Conservation (phyloP, 1,140 invertebrate species). For the Holcopasites calliopsidis region DNA sequence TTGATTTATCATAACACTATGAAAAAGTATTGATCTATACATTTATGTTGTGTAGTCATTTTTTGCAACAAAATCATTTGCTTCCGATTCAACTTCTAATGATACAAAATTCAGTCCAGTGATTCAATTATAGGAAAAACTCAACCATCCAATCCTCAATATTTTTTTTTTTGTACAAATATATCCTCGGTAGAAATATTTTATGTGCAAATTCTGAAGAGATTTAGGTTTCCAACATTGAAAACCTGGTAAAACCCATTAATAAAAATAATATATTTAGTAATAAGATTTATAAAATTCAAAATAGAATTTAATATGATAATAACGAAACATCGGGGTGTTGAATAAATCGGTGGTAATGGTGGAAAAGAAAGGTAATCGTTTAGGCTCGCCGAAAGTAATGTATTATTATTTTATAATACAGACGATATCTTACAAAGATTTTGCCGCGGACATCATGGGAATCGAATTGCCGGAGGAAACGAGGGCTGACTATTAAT, state of each 20-base stretch:
- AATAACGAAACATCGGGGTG: neutral
- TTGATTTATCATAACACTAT: no score
- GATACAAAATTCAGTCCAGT: neutral
- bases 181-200: no score
- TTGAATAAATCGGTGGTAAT: neutral
- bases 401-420: slow-evolving; percentile 74
- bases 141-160: no score
- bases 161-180: no score
- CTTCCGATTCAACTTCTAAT: no score
- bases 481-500: slow-evolving; percentile 55
- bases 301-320: neutral
- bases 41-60: no score
- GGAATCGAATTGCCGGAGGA: slow-evolving; percentile 66
- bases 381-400: slow-evolving; percentile 70
- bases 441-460: slow-evolving; percentile 68
- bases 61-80: no score
- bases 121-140: no score
- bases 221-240: neutral
- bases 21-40: no score
- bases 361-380: slow-evolving; percentile 30
- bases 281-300: no score
- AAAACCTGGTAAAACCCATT: no score
- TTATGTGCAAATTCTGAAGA: neutral
- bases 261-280: no score
- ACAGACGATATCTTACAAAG: slow-evolving; percentile 77